Percentiles rank a stretch among this genome's conserved stretches.
phyloP scores from a whole-genome alignment of 2,888 invertebrate genomes.

The Liopterus haemorrhoidalis region DNA sequence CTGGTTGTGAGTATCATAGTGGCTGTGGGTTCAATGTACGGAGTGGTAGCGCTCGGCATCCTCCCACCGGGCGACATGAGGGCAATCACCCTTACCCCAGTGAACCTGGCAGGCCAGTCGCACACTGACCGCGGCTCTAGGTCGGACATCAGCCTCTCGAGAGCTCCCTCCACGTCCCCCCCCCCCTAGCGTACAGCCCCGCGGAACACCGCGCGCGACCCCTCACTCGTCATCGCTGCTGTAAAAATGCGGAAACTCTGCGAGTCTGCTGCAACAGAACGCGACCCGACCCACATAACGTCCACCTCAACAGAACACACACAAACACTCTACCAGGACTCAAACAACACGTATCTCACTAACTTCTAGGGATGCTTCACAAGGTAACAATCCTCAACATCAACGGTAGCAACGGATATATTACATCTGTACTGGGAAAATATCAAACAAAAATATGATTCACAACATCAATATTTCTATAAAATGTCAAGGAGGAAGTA shows the following conservation, averaged over 20 bases:
- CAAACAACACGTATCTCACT: background rate
- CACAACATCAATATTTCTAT: background rate
- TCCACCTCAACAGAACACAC: slow-evolving; percentile 7
- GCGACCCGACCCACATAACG: slow-evolving; percentile 24
- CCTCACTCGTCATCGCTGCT: slow-evolving; percentile 6
- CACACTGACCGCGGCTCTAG: slow-evolving; percentile 47
- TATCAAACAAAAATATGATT: background rate
- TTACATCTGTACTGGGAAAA: background rate
- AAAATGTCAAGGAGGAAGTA: background rate
- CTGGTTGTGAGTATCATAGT: slow-evolving; percentile 14
- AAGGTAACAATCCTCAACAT: background rate
- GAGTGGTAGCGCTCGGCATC: slow-evolving; percentile 17
- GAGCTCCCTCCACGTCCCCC: slow-evolving; percentile 28
- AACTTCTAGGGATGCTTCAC: background rate
- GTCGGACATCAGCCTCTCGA: slow-evolving; percentile 32
- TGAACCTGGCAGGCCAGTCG: slow-evolving; percentile 47
- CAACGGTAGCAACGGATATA: background rate
- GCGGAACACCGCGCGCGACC: slow-evolving; percentile 22
- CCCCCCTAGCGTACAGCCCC: slow-evolving; percentile 32
- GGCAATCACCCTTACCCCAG: slow-evolving; percentile 48
- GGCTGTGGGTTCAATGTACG: slow-evolving; percentile 31
- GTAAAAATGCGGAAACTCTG: slow-evolving; percentile 22
- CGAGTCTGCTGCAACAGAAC: slow-evolving; percentile 16
- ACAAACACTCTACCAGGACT: slow-evolving; percentile 6
- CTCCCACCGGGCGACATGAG: slow-evolving; percentile 33